Conservation (phyloP, 1,140 invertebrate genomes). For the Battus philenor region DNA sequence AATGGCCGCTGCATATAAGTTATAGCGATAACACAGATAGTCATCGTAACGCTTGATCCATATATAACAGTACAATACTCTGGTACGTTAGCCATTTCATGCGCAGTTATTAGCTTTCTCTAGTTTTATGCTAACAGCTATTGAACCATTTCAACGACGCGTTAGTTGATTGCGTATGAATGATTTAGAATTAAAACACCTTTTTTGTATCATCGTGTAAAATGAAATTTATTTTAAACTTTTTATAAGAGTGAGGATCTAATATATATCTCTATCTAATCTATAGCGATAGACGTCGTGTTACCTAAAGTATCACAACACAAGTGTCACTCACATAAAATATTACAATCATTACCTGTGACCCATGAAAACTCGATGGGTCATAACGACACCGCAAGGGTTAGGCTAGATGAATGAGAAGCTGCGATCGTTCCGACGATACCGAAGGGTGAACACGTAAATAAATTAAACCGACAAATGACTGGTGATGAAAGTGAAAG, state of each 20-base stretch:
- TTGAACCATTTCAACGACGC: too few species aligned
- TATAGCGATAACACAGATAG: not conserved
- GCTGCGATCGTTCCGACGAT: slow-evolving; percentile 36
- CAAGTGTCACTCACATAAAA: slow-evolving; percentile 30
- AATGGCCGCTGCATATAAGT: too few species aligned
- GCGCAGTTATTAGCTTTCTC: slow-evolving; percentile 3
- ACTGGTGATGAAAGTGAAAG: slow-evolving; percentile 19
- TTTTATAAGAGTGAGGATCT: too few species aligned
- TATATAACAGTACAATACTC: slow-evolving; percentile 4
- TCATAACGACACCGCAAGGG: slow-evolving; percentile 39
- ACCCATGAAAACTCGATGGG: slow-evolving; percentile 36
- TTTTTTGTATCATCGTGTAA: too few species aligned
- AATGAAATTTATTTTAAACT: too few species aligned
- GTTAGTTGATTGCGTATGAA: too few species aligned
- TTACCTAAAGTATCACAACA: not conserved
- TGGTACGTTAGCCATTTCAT: not conserved
- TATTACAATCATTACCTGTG: slow-evolving; percentile 35
- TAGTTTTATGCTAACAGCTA: too few species aligned
- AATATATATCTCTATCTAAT: too few species aligned
- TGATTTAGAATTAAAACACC: too few species aligned
- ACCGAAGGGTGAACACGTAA: slow-evolving; percentile 36
- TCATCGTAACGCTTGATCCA: slow-evolving; percentile 5
- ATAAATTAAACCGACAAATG: slow-evolving; percentile 30
- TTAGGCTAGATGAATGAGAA: slow-evolving; percentile 53
- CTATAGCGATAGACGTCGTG: too few species aligned